A percentile compares a stretch with the other conserved stretches of the same genome.
Evolutionary conservation across 1,140 invertebrate genomes (phyloP).

Genomic region (Rhopalosiphum padi): DNA sequence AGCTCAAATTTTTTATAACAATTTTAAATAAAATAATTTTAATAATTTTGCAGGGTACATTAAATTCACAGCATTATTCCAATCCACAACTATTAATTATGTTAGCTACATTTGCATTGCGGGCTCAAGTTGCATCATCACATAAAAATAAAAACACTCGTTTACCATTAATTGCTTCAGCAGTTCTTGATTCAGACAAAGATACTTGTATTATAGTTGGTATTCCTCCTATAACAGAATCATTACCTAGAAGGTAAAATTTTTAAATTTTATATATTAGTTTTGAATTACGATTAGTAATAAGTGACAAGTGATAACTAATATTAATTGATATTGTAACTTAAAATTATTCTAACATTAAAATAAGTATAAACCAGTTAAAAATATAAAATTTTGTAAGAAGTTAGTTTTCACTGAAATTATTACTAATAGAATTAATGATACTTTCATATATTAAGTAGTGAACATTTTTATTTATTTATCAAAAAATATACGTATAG

Average conservation of each 20-base stretch:
- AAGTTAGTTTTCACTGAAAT: neutral
- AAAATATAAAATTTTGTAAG: neutral
- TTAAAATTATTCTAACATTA: neutral
- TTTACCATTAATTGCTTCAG: slow-evolving; percentile 72
- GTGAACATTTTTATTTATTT: too few relatives aligned
- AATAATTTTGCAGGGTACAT: slow-evolving; percentile 64
- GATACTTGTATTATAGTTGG: slow-evolving; percentile 82
- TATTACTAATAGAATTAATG: neutral
- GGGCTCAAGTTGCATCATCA: slow-evolving; percentile 74
- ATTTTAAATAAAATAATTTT: neutral
- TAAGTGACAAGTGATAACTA: neutral
- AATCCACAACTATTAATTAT: slow-evolving; percentile 77
- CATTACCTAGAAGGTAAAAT: slow-evolving; percentile 79
- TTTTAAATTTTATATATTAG: neutral
- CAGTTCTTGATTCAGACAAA: slow-evolving; percentile 66
- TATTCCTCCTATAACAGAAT: slow-evolving; percentile 83
- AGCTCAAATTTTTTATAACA: neutral
- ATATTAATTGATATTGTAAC: neutral
- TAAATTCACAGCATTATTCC: slow-evolving; percentile 74
- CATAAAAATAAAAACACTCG: slow-evolving; percentile 68
- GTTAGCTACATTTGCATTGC: slow-evolving; percentile 80
- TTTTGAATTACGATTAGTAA: neutral
- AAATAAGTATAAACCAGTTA: neutral
- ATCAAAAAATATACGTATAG: too few relatives aligned
- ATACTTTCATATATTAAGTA: neutral